phyloP scores from a whole-genome alignment of 2,113 vertebrate species.

The Neotragus moschatus region DNA sequence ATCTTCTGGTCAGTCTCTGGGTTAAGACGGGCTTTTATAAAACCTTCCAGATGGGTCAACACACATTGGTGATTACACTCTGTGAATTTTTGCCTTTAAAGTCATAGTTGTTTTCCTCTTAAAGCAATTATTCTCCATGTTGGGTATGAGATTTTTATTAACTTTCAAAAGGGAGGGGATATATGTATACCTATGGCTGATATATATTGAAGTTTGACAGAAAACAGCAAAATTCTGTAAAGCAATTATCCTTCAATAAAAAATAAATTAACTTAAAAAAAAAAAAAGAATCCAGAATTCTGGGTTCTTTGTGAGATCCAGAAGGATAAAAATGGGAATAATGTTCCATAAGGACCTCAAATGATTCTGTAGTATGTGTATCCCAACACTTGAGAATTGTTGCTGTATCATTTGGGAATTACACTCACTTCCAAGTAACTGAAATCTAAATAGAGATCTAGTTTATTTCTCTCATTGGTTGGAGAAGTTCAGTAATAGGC shows the following conservation, averaged over 20 bases:
- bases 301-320: not conserved
- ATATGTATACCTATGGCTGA: not conserved
- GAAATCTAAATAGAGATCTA: not conserved
- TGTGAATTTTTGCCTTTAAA: not conserved
- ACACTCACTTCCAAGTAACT: not conserved
- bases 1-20: not conserved
- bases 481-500: not conserved
- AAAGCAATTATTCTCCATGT: not conserved
- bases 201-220: not conserved
- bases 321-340: not conserved
- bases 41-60: not conserved
- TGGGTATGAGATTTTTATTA: not conserved
- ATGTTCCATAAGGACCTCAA: not conserved
- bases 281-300: not conserved
- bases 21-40: not conserved
- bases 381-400: not conserved
- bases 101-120: not conserved
- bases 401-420: not conserved
- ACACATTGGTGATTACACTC: not conserved
- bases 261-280: not conserved
- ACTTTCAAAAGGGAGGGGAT: not conserved
- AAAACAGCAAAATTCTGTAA: not conserved
- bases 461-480: not conserved
- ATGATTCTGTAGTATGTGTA: not conserved
- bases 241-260: not conserved